phyloP scores from a whole-genome alignment of 1,140 invertebrate genomes.

The Drosophila fuyamai region DNA sequence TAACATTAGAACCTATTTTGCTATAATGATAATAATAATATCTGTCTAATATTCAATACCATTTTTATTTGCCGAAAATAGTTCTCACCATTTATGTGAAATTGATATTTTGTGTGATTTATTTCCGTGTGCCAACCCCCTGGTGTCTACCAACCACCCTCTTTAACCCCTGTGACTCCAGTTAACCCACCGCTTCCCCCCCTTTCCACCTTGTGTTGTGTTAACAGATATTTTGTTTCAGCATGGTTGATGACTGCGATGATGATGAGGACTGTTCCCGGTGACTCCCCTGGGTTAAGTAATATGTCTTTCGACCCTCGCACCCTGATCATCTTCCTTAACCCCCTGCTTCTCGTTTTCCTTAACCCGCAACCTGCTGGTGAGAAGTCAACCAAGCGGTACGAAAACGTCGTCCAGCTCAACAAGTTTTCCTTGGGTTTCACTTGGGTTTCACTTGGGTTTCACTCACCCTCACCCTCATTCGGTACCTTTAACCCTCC shows the following conservation, averaged over 20 bases:
- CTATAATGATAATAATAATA: too few species aligned
- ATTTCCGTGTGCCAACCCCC: slow-evolving; percentile 33
- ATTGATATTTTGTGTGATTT: slow-evolving; percentile 41
- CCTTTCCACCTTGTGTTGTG: slow-evolving; percentile 33
- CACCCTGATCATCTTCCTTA: slow-evolving; percentile 6
- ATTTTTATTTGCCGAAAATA: background rate
- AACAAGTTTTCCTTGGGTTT: slow-evolving; percentile 63
- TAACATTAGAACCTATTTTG: too few species aligned
- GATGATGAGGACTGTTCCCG: slow-evolving; percentile 51
- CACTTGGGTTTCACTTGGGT: slow-evolving; percentile 1
- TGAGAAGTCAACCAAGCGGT: slow-evolving; percentile 68
- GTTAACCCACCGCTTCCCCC: slow-evolving; percentile 3
- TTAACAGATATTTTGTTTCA: slow-evolving; percentile 65
- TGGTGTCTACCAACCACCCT: slow-evolving; percentile 6
- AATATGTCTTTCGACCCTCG: slow-evolving; percentile 42
- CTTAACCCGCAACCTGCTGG: slow-evolving; percentile 17
- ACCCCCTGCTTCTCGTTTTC: background rate
- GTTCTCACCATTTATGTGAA: slow-evolving; percentile 15
- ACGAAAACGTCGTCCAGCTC: slow-evolving; percentile 64
- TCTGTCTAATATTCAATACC: too few species aligned
- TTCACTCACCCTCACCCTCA: background rate
- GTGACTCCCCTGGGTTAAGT: slow-evolving; percentile 38
- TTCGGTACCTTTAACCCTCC: slow-evolving; percentile 12
- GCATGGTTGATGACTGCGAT: slow-evolving; percentile 21
- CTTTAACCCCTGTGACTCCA: slow-evolving; percentile 2